Evolutionary conservation across 2,888 invertebrate species (phyloP).

Genomic region (Germaria angustata): DNA sequence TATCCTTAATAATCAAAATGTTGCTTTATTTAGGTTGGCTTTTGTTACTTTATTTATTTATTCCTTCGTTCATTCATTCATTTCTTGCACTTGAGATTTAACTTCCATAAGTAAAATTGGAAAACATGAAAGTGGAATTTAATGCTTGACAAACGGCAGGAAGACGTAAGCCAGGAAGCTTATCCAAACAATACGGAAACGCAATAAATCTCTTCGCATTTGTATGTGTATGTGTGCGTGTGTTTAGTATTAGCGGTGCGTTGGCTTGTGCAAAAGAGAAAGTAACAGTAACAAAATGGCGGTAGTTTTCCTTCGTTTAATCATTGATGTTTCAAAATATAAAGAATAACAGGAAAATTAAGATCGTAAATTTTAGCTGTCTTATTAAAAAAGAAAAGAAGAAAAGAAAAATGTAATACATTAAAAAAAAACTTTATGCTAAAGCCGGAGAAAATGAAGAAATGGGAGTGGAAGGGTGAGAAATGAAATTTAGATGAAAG

Average conservation of each 20-base stretch:
- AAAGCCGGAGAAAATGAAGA: not conserved
- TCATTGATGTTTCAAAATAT: not conserved
- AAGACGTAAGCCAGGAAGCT: slow-evolving; percentile 47
- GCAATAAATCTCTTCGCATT: slow-evolving; percentile 34
- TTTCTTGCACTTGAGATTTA: slow-evolving; percentile 40
- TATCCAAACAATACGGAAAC: slow-evolving; percentile 43
- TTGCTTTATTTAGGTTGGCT: not conserved
- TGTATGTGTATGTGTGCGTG: not conserved
- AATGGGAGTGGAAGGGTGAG: slow-evolving; percentile 1
- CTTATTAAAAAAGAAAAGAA: slow-evolving; percentile 4
- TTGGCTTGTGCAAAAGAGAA: slow-evolving; percentile 37
- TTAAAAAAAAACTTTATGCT: slow-evolving; percentile 72
- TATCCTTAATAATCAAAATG: slow-evolving; percentile 17
- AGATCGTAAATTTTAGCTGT: slow-evolving; percentile 58
- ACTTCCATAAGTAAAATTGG: slow-evolving; percentile 52
- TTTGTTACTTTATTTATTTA: not conserved
- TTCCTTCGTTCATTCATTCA: not conserved
- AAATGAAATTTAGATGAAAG: slow-evolving; percentile 21
- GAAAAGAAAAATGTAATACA: slow-evolving; percentile 69
- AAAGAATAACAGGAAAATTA: slow-evolving; percentile 37
- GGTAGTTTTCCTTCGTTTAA: slow-evolving; percentile 12
- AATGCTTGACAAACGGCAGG: slow-evolving; percentile 49
- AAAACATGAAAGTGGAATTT: slow-evolving; percentile 55
- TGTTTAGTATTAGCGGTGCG: not conserved
- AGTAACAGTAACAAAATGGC: slow-evolving; percentile 41